These are phyloP conservation scores for Alectura lathami DNA, from an alignment of 2,113 vertebrate species.

Conservation along the genomic window DNA sequence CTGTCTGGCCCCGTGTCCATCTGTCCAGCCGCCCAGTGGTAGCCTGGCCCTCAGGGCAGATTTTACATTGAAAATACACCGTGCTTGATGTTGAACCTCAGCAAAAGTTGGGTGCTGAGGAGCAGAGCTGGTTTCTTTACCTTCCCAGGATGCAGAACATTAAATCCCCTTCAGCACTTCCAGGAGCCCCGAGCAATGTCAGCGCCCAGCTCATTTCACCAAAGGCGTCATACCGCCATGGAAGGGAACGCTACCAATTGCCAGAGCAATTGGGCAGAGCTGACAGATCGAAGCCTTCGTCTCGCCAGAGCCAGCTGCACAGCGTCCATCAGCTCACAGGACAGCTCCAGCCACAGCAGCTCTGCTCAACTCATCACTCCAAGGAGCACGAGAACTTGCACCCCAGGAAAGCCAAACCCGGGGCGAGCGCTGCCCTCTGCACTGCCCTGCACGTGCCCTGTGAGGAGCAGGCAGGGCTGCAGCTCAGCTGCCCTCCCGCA, in stretches of 20 bases:
- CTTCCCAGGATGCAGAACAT: background rate
- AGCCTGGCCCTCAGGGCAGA: no score
- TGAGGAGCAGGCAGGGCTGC: background rate
- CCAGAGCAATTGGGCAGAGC: no score
- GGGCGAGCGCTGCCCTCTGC: fast-evolving
- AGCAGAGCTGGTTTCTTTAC: background rate
- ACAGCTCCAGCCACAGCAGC: background rate
- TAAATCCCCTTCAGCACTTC: background rate
- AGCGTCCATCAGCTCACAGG: background rate
- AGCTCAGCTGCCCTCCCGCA: fast-evolving
- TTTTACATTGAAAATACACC: no score
- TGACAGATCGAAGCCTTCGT: background rate
- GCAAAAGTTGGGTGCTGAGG: no score
- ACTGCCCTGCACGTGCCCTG: fast-evolving
- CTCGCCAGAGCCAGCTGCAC: background rate
- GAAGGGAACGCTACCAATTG: no score
- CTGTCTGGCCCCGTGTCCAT: no score
- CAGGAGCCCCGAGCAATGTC: background rate
- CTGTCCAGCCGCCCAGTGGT: no score
- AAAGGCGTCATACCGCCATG: background rate
- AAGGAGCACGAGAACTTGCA: background rate
- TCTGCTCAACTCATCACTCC: background rate
- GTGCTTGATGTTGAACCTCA: no score
- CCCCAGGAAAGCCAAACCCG: no score
- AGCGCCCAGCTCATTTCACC: no score